These are phyloP conservation scores for Phodopus roborovskii DNA, from an alignment of 2,113 vertebrate species.

Conservation along the genomic window DNA sequence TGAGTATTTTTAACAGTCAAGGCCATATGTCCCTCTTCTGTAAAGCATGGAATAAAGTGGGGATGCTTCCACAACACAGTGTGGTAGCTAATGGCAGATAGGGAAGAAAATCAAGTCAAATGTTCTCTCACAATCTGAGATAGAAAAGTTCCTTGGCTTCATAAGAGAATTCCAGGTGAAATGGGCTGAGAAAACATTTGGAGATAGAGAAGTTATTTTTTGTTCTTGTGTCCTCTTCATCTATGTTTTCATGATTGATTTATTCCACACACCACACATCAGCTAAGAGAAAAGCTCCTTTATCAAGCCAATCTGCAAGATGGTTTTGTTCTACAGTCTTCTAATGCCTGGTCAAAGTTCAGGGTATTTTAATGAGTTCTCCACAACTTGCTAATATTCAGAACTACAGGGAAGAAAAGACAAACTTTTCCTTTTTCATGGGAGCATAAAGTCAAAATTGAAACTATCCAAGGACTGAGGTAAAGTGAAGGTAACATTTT, in stretches of 20 bases:
- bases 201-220: neutral
- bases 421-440: neutral
- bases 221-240: neutral
- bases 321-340: neutral
- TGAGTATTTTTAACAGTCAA: slow-evolving; percentile 72
- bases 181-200: neutral
- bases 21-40: slow-evolving; percentile 68
- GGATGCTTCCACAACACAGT: slow-evolving; percentile 52
- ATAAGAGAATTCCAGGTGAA: neutral
- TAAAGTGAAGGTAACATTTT: neutral
- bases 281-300: neutral
- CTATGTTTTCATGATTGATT: neutral
- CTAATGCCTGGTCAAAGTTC: neutral
- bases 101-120: neutral
- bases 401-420: neutral
- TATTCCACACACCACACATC: neutral
- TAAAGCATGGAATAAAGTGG: neutral
- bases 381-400: neutral
- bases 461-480: neutral
- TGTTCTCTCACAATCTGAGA: neutral
- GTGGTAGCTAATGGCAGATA: slow-evolving; percentile 31
- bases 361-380: neutral
- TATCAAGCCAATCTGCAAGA: neutral
- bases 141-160: slow-evolving; percentile 18
- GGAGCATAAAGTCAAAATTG: neutral